Evolutionary conservation across 1,140 invertebrate genomes (phyloP).

Genomic region (Tetramorium alpestre): DNA sequence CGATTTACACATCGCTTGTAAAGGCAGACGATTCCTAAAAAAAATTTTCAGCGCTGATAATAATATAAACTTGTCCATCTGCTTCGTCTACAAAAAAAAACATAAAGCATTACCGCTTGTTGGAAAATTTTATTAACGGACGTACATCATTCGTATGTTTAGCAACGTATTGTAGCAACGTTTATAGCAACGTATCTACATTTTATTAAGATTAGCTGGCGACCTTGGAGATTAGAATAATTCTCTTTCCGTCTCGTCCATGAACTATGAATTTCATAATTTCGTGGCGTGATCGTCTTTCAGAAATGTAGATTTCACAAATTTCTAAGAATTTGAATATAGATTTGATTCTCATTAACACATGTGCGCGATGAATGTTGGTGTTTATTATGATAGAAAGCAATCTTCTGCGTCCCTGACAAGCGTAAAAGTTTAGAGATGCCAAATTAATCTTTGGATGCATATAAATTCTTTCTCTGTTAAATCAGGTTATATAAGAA

Average conservation of each 20-base stretch:
- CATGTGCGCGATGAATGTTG: background rate
- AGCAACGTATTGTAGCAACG: too few relatives aligned
- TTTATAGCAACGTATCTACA: constrained; percentile 10
- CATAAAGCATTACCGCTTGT: background rate
- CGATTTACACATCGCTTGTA: background rate
- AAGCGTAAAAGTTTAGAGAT: background rate
- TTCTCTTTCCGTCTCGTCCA: background rate
- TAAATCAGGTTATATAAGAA: background rate
- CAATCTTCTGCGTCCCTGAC: background rate
- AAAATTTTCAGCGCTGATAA: background rate
- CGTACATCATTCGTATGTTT: background rate
- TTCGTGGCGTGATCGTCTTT: background rate
- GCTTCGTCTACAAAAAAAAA: background rate
- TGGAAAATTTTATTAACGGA: background rate
- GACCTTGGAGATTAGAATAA: constrained; percentile 11
- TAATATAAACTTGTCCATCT: background rate
- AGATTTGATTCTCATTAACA: background rate
- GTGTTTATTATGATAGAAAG: background rate
- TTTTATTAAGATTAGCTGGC: constrained; percentile 1
- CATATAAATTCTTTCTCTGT: background rate
- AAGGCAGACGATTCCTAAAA: background rate
- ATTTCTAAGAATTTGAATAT: constrained; percentile 38
- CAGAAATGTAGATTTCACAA: constrained; percentile 42
- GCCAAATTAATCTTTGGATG: background rate
- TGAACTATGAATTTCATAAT: constrained; percentile 19